phyloP scores from a whole-genome alignment of 2,797 vertebrate genomes.

The Sebastes alutus region DNA sequence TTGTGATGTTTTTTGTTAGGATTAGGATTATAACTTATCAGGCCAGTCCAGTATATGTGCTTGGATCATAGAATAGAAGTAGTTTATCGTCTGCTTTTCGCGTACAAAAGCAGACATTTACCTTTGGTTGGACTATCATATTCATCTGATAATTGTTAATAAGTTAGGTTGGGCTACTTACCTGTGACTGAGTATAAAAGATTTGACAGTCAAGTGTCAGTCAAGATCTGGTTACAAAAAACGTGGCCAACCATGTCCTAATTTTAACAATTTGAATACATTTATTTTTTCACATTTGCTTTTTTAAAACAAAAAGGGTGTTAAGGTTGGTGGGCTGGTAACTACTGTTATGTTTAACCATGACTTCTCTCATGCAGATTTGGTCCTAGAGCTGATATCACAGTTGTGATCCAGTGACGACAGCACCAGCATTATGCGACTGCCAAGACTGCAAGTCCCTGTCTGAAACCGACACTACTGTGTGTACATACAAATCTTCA shows the following conservation, averaged over 20 bases:
- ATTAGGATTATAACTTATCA: not conserved
- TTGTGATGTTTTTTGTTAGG: not conserved
- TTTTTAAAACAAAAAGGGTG: not conserved
- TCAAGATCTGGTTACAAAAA: not conserved
- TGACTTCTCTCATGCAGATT: conserved; percentile 82
- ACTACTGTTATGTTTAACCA: not conserved
- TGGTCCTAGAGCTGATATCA: conserved; percentile 85
- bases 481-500: conserved; percentile 8
- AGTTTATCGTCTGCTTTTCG: too few relatives aligned
- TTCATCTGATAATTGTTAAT: not conserved
- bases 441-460: not conserved
- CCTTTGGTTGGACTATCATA: not conserved
- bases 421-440: conserved; percentile 1
- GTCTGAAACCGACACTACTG: not conserved
- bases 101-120: too few relatives aligned
- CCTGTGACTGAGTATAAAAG: not conserved
- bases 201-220: not conserved
- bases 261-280: not conserved
- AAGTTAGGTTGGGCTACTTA: not conserved
- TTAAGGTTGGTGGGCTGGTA: not conserved
- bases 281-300: not conserved
- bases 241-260: not conserved
- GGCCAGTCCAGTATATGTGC: not conserved
- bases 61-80: too few relatives aligned
- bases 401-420: not conserved